Evolutionary conservation across 2,113 vertebrate genomes (phyloP).

Genomic region (Tenrec ecaudatus): DNA sequence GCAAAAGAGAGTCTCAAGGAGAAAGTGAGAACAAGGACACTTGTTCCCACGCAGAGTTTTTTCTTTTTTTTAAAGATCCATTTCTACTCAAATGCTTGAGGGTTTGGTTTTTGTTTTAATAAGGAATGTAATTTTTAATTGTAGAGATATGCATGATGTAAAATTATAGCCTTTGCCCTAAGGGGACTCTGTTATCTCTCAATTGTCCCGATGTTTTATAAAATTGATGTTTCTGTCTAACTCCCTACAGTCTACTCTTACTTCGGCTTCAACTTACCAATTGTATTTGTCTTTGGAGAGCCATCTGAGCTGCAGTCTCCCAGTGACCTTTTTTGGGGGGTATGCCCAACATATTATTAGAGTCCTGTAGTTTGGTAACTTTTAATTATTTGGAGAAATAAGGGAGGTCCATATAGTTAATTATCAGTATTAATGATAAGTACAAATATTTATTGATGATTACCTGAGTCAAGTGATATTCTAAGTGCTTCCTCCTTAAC

Average conservation of each 20-base stretch:
- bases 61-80: slow-evolving; percentile 25
- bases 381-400: slow-evolving; percentile 57
- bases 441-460: slow-evolving; percentile 43
- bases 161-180: slow-evolving; percentile 6
- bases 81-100: slow-evolving; percentile 5
- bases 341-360: slow-evolving; percentile 40
- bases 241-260: slow-evolving; percentile 26
- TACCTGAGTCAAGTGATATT: neutral
- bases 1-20: slow-evolving; percentile 21
- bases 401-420: slow-evolving; percentile 18
- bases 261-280: slow-evolving; percentile 49
- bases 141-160: neutral
- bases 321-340: neutral
- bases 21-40: slow-evolving; percentile 47
- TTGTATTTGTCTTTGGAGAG: slow-evolving; percentile 22
- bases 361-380: slow-evolving; percentile 10
- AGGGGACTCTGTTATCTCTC: neutral
- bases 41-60: neutral
- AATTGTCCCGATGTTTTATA: neutral
- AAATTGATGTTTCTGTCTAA: no score
- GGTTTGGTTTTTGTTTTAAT: slow-evolving; percentile 37
- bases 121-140: slow-evolving; percentile 50
- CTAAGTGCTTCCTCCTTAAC: slow-evolving; percentile 37
- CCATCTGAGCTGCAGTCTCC: neutral
- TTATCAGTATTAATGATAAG: slow-evolving; percentile 30